Evolutionary conservation across 2,797 vertebrate species (phyloP), one percentile per base, ranked within the genome.

Genomic region (Myioborus miniatus): DNA sequence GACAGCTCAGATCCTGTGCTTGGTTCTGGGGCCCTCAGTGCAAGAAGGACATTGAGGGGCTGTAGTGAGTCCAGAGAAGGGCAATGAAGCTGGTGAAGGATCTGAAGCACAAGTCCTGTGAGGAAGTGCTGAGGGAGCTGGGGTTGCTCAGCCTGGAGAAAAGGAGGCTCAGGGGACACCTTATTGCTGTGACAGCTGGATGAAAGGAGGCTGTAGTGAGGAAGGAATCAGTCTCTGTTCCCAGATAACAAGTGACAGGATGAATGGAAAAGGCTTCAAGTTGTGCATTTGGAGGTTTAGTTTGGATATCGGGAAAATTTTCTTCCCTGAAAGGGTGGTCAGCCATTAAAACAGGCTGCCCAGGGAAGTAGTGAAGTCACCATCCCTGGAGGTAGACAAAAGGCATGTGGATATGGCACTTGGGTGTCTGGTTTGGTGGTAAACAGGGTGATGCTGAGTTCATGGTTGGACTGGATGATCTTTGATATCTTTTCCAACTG

Each of bases 131-230:
- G 9, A 6, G 30, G 15, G 10, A 58, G 8, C 24, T 58, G 15
- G 1, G 2, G 1, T 0, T 18, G 23, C 15, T 64, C 26, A 64
- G 15, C 21, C 44, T 46, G 50, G 21, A 52, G 44, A 23, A 64
- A 71, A 52, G 22, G 21, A 52, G 32, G 12, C 3, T 83, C 2
- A 0, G 15, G 32, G 7, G 1, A 3, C 2, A 27, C 18, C 10
- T 58, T 39, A 12, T 10, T 64, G 30, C 21, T 59, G 12, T 37
- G 6, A 19, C 3, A 56, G 5, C 10, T 22, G 4, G 5, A 13
- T 52, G 44, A 64, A 64, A 59, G 22, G 15, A 65, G 15, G 6
- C 2, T 46, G 12, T 20, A 58, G 2, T 23, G 7, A 65, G 17
- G 21, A 59, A 29, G 11, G 26, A 58, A 15, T 23, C 29, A 13